Evolutionary conservation across 2,797 vertebrate genomes (phyloP), one percentile per base, ranked within the genome.

Genomic region (Myotis myotis): DNA sequence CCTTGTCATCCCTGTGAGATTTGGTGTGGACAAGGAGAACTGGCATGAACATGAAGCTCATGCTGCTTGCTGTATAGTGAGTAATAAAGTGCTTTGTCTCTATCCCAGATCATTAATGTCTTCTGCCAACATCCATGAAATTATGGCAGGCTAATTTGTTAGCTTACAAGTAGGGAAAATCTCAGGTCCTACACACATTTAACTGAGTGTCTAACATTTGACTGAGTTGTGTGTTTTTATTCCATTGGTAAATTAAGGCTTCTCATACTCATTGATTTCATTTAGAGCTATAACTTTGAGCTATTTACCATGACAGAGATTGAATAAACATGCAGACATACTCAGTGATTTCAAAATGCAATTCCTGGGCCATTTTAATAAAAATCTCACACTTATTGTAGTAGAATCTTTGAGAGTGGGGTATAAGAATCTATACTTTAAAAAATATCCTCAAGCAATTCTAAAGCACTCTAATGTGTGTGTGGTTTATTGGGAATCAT

Each of bases 401-500:
- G 75, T 30, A 87, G 62, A 89, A 55, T 72, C 6, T 90, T 68
- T 88, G 20, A 22, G 17, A 53, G 15, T 23, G 3, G 4, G 6
- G 3, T 28, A 41, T 5, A 74, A 2, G 62, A 74, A 47, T 60
- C 11, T 53, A 25, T 5, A 28, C 5, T 60, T 88, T 47, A 57
- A 87, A 93, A 89, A 84, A 53, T 44, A 60, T n/a, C 6, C 25
- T 70, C 20, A 80, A 15, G 2, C 1, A 47, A 87, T 78, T 62
- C 3, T 55, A 81, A 86, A 84, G 16, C 4, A 70, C 3, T 51
- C 19, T 53, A 87, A 47, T 44, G 25, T 72, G 36, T 71, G 10
- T 49, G 0, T 44, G 19, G 28, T 44, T 83, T 91, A 94, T n/a
- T 82, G 55, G n/a, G 51, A 96, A 95, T 49, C 17, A 87, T 87